These are phyloP conservation scores for Myotis planiceps DNA, from an alignment of 2,797 vertebrate genomes.

Conservation along the genomic window DNA sequence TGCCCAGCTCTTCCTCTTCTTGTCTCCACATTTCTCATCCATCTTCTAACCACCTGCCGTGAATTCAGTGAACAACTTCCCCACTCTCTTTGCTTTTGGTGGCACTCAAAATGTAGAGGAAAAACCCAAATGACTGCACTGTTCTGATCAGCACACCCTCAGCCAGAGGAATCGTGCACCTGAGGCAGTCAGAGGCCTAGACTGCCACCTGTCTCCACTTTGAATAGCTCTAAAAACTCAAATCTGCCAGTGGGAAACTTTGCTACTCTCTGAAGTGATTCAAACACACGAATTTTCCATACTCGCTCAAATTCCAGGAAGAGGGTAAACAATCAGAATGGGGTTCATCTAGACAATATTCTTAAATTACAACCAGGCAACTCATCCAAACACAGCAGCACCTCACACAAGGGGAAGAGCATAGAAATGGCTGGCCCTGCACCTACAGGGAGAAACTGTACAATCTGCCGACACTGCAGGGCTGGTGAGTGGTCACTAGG, in stretches of 20 bases:
- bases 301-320: not conserved
- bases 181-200: not conserved
- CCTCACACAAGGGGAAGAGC: not conserved
- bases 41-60: slow-evolving; percentile 54
- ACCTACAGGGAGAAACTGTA: not conserved
- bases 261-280: not conserved
- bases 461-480: not conserved
- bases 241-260: slow-evolving; percentile 53
- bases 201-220: slow-evolving; percentile 80
- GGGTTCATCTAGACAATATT: not conserved
- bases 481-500: not conserved
- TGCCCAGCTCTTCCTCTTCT: not conserved
- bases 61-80: slow-evolving; percentile 62
- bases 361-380: not conserved
- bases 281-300: not conserved
- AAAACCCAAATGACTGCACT: slow-evolving; percentile 22
- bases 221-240: slow-evolving; percentile 80
- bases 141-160: slow-evolving; percentile 48
- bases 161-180: fast-evolving
- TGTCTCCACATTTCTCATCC: slow-evolving; percentile 53
- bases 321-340: not conserved
- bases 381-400: not conserved
- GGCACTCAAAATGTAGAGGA: slow-evolving; percentile 28
- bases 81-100: slow-evolving; percentile 43
- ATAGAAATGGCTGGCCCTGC: not conserved